Base-by-base conservation (phyloP, 2,113 vertebrate genomes). In the Capreolus pygargus region DNA sequence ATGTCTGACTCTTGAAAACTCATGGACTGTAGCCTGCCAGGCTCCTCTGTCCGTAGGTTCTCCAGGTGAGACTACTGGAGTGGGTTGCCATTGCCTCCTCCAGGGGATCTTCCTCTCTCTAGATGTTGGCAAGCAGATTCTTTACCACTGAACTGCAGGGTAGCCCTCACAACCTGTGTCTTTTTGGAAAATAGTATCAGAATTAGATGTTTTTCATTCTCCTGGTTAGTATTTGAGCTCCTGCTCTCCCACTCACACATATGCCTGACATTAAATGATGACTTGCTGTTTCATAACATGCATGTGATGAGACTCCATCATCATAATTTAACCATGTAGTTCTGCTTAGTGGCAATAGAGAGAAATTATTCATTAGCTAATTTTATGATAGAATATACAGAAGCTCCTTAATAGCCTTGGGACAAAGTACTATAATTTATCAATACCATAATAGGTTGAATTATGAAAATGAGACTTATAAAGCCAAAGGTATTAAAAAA, bases 351-450 rank as follows among this genome's bases (percentile, higher is more conserved):
- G 95, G 92, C 96, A 98, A 86, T 97, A 91, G 2, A 98, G 93
- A 96, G 97, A 97, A 98, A 98, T 98, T 98, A 98, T 98, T 98
- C 98, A 98, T 98, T 98, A 98, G 98, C 94, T 84, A 70, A 2
- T 98, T 98, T 98, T 95, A 84, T 98, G 94, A 96, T 91, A 98
- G 93, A 96, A 87, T 98, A 98, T 98, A 98, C 92, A 94, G 96
- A 98, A 94, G 33, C 0, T 0, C 74, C 89, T 36, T 55, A 36
- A 92, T 86, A 97, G 97, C 96, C 98, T 97, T 86, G 94, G 93
- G 93, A 95, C 39, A 97, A 94, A 89, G 43, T 92, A 84, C 85
- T 98, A 7, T 98, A 97, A 98, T 98, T 98, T 97, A 91, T 97
- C 91, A 95, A 45, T 97, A 57, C 97, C 43, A 13, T 89, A 88